Evolutionary conservation across 2,888 invertebrate genomes (phyloP).

Genomic region (Heliconius erato): DNA sequence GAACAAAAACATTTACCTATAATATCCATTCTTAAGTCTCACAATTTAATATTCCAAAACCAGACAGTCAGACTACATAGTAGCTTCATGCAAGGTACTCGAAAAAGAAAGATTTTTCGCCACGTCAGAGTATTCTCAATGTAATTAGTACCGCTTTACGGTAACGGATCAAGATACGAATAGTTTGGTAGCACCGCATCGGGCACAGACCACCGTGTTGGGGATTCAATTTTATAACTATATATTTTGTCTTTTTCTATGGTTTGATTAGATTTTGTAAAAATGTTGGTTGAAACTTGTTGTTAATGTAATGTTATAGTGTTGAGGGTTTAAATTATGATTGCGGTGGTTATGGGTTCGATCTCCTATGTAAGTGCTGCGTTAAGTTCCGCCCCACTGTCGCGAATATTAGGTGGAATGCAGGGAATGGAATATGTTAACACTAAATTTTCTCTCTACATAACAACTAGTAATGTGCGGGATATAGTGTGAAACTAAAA

Average conservation of each 20-base stretch:
- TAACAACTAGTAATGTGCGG: too few species aligned
- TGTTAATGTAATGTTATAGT: not conserved
- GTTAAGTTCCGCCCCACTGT: too few species aligned
- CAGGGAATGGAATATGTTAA: too few species aligned
- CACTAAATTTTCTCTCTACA: too few species aligned
- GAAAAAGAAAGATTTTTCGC: conserved; percentile 42
- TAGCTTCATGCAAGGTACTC: conserved; percentile 27
- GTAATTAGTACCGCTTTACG: conserved; percentile 73
- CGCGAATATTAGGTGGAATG: too few species aligned
- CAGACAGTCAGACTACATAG: conserved; percentile 18
- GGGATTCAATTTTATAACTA: conserved; percentile 44
- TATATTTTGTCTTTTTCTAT: conserved; percentile 33
- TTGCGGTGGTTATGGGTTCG: too few species aligned
- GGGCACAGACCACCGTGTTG: conserved; percentile 52
- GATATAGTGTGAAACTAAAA: too few species aligned
- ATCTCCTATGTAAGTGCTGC: too few species aligned
- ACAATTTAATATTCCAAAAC: not conserved
- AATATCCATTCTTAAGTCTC: not conserved
- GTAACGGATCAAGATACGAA: conserved; percentile 76
- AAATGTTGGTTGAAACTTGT: not conserved
- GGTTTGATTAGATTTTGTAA: not conserved
- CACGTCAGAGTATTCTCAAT: conserved; percentile 55
- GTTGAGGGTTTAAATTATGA: not conserved
- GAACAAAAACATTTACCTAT: too few species aligned
- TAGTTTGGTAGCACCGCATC: conserved; percentile 66